Percentiles rank a stretch among this genome's conserved stretches.
Evolutionary conservation across 2,113 vertebrate genomes (phyloP).

Genomic region (Romanogobio albipinnatus): DNA sequence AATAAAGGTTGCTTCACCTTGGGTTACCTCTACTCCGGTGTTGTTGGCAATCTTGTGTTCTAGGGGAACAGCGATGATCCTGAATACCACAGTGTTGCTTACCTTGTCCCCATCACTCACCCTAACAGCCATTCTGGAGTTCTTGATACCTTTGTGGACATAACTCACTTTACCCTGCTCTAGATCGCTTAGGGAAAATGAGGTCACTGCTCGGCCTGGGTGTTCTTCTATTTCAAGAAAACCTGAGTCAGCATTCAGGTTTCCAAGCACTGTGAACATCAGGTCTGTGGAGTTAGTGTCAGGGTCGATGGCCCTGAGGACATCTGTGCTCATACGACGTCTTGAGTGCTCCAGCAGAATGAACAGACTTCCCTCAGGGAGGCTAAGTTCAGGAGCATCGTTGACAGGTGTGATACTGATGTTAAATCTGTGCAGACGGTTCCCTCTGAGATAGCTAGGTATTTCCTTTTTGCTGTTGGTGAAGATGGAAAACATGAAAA

Average conservation of each 20-base stretch:
- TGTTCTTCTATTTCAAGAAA: slow-evolving; percentile 80
- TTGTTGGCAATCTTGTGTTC: slow-evolving; percentile 80
- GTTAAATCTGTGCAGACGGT: slow-evolving; percentile 73
- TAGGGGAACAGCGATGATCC: slow-evolving; percentile 78
- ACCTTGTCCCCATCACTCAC: slow-evolving; percentile 84
- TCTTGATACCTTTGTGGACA: slow-evolving; percentile 79
- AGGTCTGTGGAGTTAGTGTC: slow-evolving; percentile 78
- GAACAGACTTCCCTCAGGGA: slow-evolving; percentile 82
- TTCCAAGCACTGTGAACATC: slow-evolving; percentile 80
- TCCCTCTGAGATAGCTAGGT: slow-evolving; percentile 70
- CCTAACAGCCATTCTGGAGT: slow-evolving; percentile 82
- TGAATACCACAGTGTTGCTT: slow-evolving; percentile 85
- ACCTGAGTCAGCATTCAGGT: slow-evolving; percentile 77
- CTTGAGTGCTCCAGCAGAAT: slow-evolving; percentile 80
- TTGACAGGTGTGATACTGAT: slow-evolving; percentile 82
- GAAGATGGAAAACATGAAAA: slow-evolving; percentile 84
- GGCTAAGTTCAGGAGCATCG: slow-evolving; percentile 81
- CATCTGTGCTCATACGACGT: slow-evolving; percentile 74
- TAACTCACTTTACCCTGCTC: slow-evolving; percentile 79
- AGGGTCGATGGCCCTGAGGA: slow-evolving; percentile 78
- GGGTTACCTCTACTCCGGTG: slow-evolving; percentile 76
- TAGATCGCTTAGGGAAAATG: slow-evolving; percentile 80
- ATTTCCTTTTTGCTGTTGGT: slow-evolving; percentile 72
- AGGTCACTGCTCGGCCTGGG: slow-evolving; percentile 69
- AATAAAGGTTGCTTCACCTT: slow-evolving; percentile 77